phyloP scores from a whole-genome alignment of 1,140 invertebrate species.

The Trichogramma pretiosum region DNA sequence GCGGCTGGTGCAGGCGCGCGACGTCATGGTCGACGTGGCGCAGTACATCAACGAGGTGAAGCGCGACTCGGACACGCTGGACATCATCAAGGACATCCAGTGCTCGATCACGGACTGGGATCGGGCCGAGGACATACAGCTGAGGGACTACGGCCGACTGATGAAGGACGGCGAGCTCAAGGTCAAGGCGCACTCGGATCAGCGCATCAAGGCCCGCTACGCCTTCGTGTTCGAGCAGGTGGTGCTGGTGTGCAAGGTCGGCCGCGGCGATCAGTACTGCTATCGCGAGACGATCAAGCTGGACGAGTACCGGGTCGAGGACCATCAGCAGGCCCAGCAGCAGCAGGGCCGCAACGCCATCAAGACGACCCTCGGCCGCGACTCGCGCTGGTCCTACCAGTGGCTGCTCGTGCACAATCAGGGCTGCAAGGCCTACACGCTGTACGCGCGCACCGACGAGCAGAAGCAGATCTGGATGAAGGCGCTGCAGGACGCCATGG shows the following conservation, averaged over 20 bases:
- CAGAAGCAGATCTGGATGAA: slow-evolving; percentile 85
- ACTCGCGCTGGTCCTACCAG: slow-evolving; percentile 69
- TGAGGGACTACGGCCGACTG: slow-evolving; percentile 83
- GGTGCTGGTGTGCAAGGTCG: slow-evolving; percentile 87
- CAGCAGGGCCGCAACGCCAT: slow-evolving; percentile 70
- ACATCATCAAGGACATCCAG: slow-evolving; percentile 85
- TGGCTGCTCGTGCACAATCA: slow-evolving; percentile 78
- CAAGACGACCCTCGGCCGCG: slow-evolving; percentile 53
- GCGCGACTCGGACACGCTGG: slow-evolving; percentile 85
- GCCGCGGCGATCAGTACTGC: slow-evolving; percentile 83
- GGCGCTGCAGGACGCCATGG: slow-evolving; percentile 85
- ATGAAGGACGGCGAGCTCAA: slow-evolving; percentile 88
- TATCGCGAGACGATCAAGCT: slow-evolving; percentile 80
- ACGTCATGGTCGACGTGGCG: slow-evolving; percentile 94
- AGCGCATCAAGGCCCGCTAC: slow-evolving; percentile 76
- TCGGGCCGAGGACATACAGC: slow-evolving; percentile 65
- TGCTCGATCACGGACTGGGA: slow-evolving; percentile 73
- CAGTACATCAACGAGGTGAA: slow-evolving; percentile 99
- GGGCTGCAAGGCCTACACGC: slow-evolving; percentile 75
- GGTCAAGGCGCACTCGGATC: slow-evolving; percentile 81
- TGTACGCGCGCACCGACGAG: slow-evolving; percentile 83
- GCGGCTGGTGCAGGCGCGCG: slow-evolving; percentile 77
- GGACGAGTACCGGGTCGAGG: slow-evolving; percentile 80
- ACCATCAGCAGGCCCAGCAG: slow-evolving; percentile 73
- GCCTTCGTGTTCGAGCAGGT: slow-evolving; percentile 96